Percentiles rank a stretch among this genome's conserved stretches.
Evolutionary conservation across 2,888 invertebrate species (phyloP).

Genomic region (Anorthoa munda): DNA sequence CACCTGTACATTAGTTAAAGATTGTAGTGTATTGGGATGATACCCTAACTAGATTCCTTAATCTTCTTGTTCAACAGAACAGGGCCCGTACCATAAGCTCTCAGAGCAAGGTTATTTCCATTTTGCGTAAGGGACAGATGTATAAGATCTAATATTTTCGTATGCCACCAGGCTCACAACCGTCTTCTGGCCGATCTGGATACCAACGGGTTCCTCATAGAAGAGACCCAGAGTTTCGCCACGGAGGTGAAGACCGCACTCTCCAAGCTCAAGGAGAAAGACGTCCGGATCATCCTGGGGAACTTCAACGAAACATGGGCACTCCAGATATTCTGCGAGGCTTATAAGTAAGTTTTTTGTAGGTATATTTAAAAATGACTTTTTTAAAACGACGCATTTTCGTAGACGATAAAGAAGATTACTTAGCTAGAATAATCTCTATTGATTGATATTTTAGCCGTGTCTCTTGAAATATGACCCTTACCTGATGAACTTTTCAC

Average conservation of each 20-base stretch:
- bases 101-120: too few species aligned
- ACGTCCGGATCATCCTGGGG: slow-evolving; percentile 98
- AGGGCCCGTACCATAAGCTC: neutral
- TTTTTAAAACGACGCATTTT: too few species aligned
- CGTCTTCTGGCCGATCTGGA: slow-evolving; percentile 97
- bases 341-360: slow-evolving; percentile 90
- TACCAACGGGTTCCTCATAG: slow-evolving; percentile 94
- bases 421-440: too few species aligned
- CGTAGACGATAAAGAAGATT: too few species aligned
- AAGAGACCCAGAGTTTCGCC: slow-evolving; percentile 97
- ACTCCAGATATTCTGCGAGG: slow-evolving; percentile 96
- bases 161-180: slow-evolving; percentile 94
- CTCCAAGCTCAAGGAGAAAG: slow-evolving; percentile 96
- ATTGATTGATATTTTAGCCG: too few species aligned
- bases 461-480: too few species aligned
- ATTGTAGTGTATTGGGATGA: too few species aligned
- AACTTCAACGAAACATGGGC: slow-evolving; percentile 99
- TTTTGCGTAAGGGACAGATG: too few species aligned
- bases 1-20: neutral
- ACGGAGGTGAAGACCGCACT: slow-evolving; percentile 96
- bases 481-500: too few species aligned
- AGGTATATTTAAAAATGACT: too few species aligned
- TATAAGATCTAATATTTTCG: too few species aligned
- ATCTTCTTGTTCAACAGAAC: neutral
- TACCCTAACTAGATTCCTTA: neutral